phyloP scores from a whole-genome alignment of 2,888 invertebrate species.

The Heteromyza rotundicornis region DNA sequence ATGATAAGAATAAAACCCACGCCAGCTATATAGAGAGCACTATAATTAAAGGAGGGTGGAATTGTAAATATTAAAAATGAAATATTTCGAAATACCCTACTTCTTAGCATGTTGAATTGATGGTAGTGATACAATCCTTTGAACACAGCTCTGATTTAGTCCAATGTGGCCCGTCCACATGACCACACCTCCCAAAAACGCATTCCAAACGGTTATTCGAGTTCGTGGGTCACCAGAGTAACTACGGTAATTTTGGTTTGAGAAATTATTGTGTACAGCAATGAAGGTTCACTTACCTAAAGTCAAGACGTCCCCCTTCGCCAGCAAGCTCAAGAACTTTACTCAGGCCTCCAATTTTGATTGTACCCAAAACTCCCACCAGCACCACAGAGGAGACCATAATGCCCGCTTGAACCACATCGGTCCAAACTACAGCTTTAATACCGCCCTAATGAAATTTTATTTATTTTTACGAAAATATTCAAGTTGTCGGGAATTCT shows the following conservation, averaged over 20 bases:
- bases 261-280: too few relatives aligned
- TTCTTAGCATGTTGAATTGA: conserved; percentile 66
- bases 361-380: conserved; percentile 59
- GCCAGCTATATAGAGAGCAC: conserved; percentile 66
- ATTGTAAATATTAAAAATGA: neutral
- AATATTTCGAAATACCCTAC: conserved; percentile 43
- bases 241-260: too few relatives aligned
- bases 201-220: conserved; percentile 71
- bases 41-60: too few relatives aligned
- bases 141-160: conserved; percentile 76
- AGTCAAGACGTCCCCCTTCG: conserved; percentile 57
- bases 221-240: conserved; percentile 69
- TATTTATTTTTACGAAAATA: too few relatives aligned
- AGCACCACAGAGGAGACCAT: conserved; percentile 60
- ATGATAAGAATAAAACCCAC: conserved; percentile 66
- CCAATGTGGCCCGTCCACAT: conserved; percentile 72
- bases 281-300: conserved; percentile 52
- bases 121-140: conserved; percentile 71
- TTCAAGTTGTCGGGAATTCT: too few relatives aligned
- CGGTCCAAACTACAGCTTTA: conserved; percentile 66
- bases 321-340: conserved; percentile 56
- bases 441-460: conserved; percentile 59
- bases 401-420: conserved; percentile 63
- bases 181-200: conserved; percentile 68
- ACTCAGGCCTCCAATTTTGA: conserved; percentile 59